phyloP scores from a whole-genome alignment of 1,140 invertebrate species.

The Drosophila santomea region DNA sequence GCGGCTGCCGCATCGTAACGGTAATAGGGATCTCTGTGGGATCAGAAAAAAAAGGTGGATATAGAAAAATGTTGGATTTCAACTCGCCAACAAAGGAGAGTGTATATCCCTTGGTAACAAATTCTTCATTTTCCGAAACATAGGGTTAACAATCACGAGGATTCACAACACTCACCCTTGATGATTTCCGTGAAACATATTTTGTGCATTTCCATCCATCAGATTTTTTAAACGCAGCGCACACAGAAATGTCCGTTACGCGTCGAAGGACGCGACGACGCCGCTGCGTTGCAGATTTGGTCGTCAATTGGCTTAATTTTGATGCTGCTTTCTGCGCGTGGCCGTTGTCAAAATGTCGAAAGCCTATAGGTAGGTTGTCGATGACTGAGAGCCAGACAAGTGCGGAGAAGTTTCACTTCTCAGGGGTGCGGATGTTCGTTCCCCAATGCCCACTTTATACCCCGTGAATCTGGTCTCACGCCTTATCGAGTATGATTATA shows the following conservation, averaged over 20 bases:
- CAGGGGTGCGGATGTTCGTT: slow-evolving; percentile 12
- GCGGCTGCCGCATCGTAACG: slow-evolving; percentile 86
- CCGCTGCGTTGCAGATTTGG: slow-evolving; percentile 70
- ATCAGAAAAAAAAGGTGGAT: not conserved
- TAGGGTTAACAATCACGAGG: slow-evolving; percentile 61
- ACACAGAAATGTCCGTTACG: slow-evolving; percentile 78
- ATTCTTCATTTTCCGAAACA: not conserved
- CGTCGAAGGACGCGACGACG: slow-evolving; percentile 75
- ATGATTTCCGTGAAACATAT: slow-evolving; percentile 85
- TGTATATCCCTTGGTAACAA: too few species aligned
- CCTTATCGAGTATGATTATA: slow-evolving; percentile 21
- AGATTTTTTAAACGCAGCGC: slow-evolving; percentile 79
- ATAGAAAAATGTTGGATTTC: not conserved
- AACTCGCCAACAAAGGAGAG: not conserved
- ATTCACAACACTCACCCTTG: slow-evolving; percentile 78
- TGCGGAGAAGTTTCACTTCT: slow-evolving; percentile 12
- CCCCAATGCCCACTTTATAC: slow-evolving; percentile 6
- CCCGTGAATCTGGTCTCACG: slow-evolving; percentile 10
- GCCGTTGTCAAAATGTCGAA: slow-evolving; percentile 46
- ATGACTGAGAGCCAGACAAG: slow-evolving; percentile 7
- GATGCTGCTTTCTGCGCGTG: slow-evolving; percentile 76
- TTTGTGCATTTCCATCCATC: slow-evolving; percentile 85
- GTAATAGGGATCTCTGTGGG: slow-evolving; percentile 85
- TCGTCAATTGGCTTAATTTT: slow-evolving; percentile 79
- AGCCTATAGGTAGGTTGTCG: not conserved